Evolutionary conservation across 2,888 invertebrate species (phyloP), one percentile per base, ranked within the genome.

Genomic region (Drosophila merina): DNA sequence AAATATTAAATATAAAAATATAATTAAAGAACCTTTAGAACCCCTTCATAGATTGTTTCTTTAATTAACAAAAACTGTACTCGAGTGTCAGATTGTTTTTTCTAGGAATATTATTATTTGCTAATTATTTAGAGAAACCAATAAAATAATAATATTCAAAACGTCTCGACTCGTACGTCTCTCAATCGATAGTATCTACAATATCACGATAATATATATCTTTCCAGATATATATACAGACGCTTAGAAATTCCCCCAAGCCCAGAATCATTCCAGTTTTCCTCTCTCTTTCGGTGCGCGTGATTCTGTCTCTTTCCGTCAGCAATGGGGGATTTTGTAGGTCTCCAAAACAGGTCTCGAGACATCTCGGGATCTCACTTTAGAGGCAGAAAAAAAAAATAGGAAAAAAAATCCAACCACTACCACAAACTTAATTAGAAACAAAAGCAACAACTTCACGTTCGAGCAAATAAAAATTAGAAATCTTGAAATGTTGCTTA

Each of bases 111-210:
- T 40, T 14, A 14, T 74, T 52, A 63, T 79, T 76, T 74, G 83
- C 59, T 78, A 78, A 78, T 78, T 79, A 76, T 74, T 78, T 74
- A 59, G 67, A 68, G 67, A 54, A 72, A 83, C 80, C 75, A 36
- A 36, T 4, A 36, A 6, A 36, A 36, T 36, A 75, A 73, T 73
- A 36, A 56, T 62, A 44, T 45, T 59, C 26, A 52, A 49, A 36
- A 60, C 54, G 64, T n/a, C n/a, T n/a, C n/a, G n/a, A n/a, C 45
- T 55, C 42, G 38, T 55, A 47, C 28, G 38, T 14, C 8, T 38
- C 25, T 30, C 14, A 14, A 14, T 14, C 14, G 14, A 14, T 14
- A 14, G 7, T 6, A 54, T 20, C 20, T 5, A 6, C 20, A 30
- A 28, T 28, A 28, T 28, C 28, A 1, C 6, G 20, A 20, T 20